Conservation (phyloP, 2,797 vertebrate species). For the Oreochromis grahami region DNA sequence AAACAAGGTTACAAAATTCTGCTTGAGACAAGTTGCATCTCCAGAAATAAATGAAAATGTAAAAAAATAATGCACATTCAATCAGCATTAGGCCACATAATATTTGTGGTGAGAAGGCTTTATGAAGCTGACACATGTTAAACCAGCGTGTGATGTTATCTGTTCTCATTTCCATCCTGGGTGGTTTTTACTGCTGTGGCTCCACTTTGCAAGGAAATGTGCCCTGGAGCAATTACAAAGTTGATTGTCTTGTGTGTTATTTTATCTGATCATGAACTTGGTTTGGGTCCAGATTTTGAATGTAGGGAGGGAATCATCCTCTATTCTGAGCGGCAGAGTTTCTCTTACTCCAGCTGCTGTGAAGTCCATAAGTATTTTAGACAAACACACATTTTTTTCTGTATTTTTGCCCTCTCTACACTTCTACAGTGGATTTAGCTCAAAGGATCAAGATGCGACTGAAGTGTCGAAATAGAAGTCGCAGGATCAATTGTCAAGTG, state of each 20-base stretch:
- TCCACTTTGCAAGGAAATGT: neutral
- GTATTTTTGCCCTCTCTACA: neutral
- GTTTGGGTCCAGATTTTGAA: neutral
- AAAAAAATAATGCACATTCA: neutral
- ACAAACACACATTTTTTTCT: neutral
- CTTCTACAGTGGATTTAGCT: neutral
- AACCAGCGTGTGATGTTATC: neutral
- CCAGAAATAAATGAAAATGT: neutral
- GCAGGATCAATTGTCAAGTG: neutral
- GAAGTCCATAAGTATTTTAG: neutral
- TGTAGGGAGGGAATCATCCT: neutral
- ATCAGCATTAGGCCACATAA: neutral
- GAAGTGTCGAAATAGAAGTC: neutral
- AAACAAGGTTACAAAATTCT: neutral
- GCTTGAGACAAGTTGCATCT: neutral
- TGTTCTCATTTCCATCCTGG: neutral
- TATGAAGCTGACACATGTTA: neutral
- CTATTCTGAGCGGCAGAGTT: neutral
- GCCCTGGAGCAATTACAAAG: neutral
- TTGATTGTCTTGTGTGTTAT: neutral
- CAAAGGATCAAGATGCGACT: neutral
- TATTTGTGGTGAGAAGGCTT: neutral
- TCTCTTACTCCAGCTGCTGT: neutral
- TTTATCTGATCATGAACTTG: neutral
- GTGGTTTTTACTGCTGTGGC: neutral